Evolutionary conservation across 1,140 invertebrate species (phyloP), one percentile per base, ranked within the genome.

Genomic region (Dryas iulia): DNA sequence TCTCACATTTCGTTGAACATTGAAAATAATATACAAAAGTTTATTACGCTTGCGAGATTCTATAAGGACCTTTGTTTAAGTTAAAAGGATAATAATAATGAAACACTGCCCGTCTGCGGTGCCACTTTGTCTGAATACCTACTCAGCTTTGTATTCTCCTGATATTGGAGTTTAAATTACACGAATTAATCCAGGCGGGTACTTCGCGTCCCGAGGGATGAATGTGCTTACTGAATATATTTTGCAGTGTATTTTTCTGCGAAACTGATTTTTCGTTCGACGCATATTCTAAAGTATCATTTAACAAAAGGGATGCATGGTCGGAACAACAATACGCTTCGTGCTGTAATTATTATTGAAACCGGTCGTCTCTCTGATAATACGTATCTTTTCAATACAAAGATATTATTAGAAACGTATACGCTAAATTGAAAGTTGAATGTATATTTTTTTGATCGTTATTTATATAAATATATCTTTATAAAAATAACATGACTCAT

Each of bases 101-200:
- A 47, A 47, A 58, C 39, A 25, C 53, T 59, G 73, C 69, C 59
- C 71, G 71, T 76, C 70, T 73, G 71, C 69, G 25, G 30, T 59
- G 65, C 31, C 73, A 75, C 72, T 28, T 54, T 35, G 63, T 54
- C 77, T 78, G 80, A 84, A 83, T 83, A 87, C 77, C 76, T 80
- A 60, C 81, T 82, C 74, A 72, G 75, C 74, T 83, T 81, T 81
- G 71, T 89, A 82, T 81, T 86, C 83, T 87, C 83, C 85, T 84
- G 82, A 84, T 85, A 87, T 83, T 81, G 77, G 79, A 83, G 82
- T 87, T 87, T 83, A 87, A 87, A 88, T 88, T 90, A 88, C 83
- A 84, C 81, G 84, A 87, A 85, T 90, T 87, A 88, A 87, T 85
- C 83, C 79, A 73, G 77, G 70, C 79, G 78, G 74, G 65, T 79